phyloP scores from a whole-genome alignment of 2,888 invertebrate genomes.

The Choreutis nemorana region DNA sequence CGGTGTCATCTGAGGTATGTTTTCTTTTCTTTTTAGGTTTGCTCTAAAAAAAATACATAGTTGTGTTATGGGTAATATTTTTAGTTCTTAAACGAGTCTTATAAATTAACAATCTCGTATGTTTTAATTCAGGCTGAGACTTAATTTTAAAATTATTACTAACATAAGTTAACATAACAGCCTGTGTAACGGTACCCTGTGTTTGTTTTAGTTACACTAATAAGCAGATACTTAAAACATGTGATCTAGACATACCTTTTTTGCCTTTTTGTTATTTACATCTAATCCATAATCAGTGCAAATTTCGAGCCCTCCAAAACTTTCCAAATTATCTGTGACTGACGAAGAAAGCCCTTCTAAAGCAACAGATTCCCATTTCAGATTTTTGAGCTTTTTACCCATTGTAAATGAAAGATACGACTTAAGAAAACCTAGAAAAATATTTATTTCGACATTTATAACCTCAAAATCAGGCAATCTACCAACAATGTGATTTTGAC shows the following conservation, averaged over 20 bases:
- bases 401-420: conserved; percentile 17
- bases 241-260: conserved; percentile 34
- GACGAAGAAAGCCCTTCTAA: conserved; percentile 63
- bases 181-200: too few relatives aligned
- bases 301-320: conserved; percentile 81
- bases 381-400: conserved; percentile 42
- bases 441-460: background rate
- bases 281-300: conserved; percentile 73
- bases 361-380: conserved; percentile 72
- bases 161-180: too few relatives aligned
- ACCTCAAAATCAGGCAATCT: too few relatives aligned
- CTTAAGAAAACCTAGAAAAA: background rate
- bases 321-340: conserved; percentile 61
- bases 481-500: too few relatives aligned
- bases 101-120: too few relatives aligned
- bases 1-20: conserved; percentile 21
- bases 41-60: too few relatives aligned
- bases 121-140: too few relatives aligned
- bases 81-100: too few relatives aligned
- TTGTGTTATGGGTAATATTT: too few relatives aligned
- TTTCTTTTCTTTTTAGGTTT: conserved; percentile 19
- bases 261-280: conserved; percentile 32
- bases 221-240: too few relatives aligned
- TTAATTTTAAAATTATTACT: too few relatives aligned
- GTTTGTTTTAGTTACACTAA: too few relatives aligned